phyloP scores from a whole-genome alignment of 2,113 vertebrate genomes.

The Pagrus major region DNA sequence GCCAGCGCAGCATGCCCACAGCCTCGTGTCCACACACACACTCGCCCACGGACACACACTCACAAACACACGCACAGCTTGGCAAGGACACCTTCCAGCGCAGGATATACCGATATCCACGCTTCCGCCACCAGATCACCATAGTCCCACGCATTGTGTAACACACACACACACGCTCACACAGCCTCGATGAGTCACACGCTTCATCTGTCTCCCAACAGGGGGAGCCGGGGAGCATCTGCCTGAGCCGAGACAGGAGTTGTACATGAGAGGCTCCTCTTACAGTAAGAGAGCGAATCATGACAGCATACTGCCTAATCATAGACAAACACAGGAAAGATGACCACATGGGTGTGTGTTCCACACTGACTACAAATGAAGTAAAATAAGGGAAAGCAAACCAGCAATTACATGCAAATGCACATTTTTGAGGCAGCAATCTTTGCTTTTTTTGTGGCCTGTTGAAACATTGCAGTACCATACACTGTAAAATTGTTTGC shows the following conservation, averaged over 20 bases:
- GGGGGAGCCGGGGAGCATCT: constrained; percentile 83
- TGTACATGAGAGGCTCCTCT: constrained; percentile 20
- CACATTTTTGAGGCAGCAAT: constrained; percentile 67
- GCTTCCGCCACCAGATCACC: constrained; percentile 76
- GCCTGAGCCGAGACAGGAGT: constrained; percentile 51
- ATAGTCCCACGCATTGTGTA: constrained; percentile 59
- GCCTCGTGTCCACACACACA: constrained; percentile 74
- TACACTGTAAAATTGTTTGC: constrained; percentile 32
- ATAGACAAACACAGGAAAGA: constrained; percentile 58
- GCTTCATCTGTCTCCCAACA: constrained; percentile 87
- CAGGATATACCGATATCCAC: constrained; percentile 76
- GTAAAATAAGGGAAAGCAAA: constrained; percentile 55
- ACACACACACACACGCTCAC: constrained; percentile 39
- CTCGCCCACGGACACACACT: constrained; percentile 50
- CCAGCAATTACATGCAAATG: constrained; percentile 76
- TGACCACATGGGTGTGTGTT: constrained; percentile 62
- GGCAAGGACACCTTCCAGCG: constrained; percentile 76
- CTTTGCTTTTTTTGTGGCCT: constrained; percentile 44
- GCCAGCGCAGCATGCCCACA: constrained; percentile 81
- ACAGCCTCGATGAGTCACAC: constrained; percentile 75
- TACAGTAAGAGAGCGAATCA: constrained; percentile 56
- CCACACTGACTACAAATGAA: constrained; percentile 59
- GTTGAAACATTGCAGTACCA: constrained; percentile 43
- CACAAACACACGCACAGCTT: constrained; percentile 55
- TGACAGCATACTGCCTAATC: constrained; percentile 51